Conservation (phyloP, 2,113 vertebrate species). For the Aphyosemion australe region DNA sequence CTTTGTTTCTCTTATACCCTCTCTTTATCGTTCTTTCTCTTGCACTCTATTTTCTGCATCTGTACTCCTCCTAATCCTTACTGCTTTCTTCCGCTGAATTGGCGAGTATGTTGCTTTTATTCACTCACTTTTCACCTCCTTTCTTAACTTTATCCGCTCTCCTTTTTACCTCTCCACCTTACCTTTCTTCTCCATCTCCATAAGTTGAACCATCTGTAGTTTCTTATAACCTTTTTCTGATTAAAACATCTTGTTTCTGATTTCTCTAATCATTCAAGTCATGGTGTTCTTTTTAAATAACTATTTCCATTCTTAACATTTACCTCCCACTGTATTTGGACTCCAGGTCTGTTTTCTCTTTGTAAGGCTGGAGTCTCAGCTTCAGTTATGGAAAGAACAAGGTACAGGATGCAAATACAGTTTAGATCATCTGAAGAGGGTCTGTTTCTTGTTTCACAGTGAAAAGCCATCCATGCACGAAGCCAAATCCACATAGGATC, state of each 20-base stretch:
- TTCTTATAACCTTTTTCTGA: too few relatives aligned
- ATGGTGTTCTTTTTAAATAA: too few relatives aligned
- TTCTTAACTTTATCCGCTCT: constrained; percentile 12
- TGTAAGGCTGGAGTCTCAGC: not conserved
- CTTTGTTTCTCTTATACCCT: constrained; percentile 57
- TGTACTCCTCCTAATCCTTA: constrained; percentile 53
- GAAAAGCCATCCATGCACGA: not conserved
- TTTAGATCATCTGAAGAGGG: not conserved
- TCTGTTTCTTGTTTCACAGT: not conserved
- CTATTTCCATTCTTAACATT: too few relatives aligned
- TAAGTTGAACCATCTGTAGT: too few relatives aligned
- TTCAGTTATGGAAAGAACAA: not conserved
- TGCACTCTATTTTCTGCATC: constrained; percentile 51
- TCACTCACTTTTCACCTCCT: constrained; percentile 49
- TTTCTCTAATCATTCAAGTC: too few relatives aligned
- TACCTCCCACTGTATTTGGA: too few relatives aligned
- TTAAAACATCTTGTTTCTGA: too few relatives aligned
- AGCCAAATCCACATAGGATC: not conserved
- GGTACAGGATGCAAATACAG: not conserved
- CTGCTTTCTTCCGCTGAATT: constrained; percentile 48
- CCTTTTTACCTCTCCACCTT: not conserved
- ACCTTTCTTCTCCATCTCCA: not conserved
- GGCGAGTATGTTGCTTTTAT: constrained; percentile 50
- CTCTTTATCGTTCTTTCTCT: constrained; percentile 27
- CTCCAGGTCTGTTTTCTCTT: too few relatives aligned